Evolutionary conservation across 2,113 vertebrate genomes (phyloP), one percentile per base, ranked within the genome.

Genomic region (Bubalus kerabau): DNA sequence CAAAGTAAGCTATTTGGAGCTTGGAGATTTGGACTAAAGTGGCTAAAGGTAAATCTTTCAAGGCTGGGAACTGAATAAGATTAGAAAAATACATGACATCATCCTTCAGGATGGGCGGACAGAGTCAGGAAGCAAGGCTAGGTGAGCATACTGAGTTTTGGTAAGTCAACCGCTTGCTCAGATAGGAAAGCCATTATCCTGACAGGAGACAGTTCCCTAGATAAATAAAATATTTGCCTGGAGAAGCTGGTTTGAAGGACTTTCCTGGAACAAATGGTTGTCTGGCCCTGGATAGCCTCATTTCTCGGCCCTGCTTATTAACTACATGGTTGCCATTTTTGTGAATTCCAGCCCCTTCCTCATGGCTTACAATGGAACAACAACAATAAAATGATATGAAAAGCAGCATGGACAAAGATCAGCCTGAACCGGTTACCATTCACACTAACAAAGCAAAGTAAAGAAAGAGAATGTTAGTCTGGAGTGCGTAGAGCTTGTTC

Each of bases 111-210:
- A 54, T 43, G 81, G 62, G 40, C 54, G 5, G 7, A 90, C 40
- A 57, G 30, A 21, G 12, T 54, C 15, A 50, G 78, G 23, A 74
- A 36, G 7, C 84, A 11, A 87, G 10, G 67, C 16, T 36, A 86
- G 46, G 85, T 17, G 90, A 84, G 16, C 82, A 90, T 91, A 64
- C 15, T 52, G 54, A 50, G 36, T 78, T 86, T 83, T 80, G 24
- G 21, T 80, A 26, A 40, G 13, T 17, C 46, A 93, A 16, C 14
- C 6, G 7, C 74, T 88, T 84, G 28, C 13, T 48, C 17, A 32
- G n/a, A 23, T 74, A 62, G 94, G 50, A 82, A 90, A 67, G 89
- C n/a, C 54, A 21, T 85, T 93, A 30, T 46, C 32, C 36, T 88
- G 59, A 81, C 28, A 62, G 43, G 23, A 80, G 36, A 56, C n/a